Evolutionary conservation across 2,797 vertebrate species (phyloP).

Genomic region (Erethizon dorsatum): DNA sequence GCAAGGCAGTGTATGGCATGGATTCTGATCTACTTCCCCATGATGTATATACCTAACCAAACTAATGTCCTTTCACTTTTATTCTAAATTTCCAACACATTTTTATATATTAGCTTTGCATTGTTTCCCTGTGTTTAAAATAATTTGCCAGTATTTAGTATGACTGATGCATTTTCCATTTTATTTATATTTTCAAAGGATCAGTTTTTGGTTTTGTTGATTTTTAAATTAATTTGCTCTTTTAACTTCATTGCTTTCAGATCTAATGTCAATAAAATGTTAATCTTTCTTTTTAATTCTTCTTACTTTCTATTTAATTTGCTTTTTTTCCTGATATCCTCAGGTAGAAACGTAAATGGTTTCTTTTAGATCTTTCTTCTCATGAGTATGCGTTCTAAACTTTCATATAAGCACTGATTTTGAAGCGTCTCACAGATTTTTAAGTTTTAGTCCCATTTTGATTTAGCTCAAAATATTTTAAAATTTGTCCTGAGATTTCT

Average conservation of each 20-base stretch:
- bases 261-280: not conserved
- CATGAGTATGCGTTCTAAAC: not conserved
- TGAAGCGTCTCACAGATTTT: not conserved
- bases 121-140: not conserved
- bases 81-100: not conserved
- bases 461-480: not conserved
- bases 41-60: not conserved
- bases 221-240: not conserved
- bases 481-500: not conserved
- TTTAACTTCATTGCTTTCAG: conserved; percentile 11
- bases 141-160: not conserved
- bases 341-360: not conserved
- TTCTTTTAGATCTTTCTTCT: not conserved
- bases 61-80: not conserved
- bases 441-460: not conserved
- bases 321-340: not conserved
- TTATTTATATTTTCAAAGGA: conserved; percentile 2
- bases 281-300: not conserved
- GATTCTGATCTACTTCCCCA: not conserved
- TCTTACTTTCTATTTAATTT: not conserved
- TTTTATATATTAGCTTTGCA: not conserved
- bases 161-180: not conserved
- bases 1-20: not conserved
- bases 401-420: not conserved
- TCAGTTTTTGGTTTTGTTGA: not conserved